Evolutionary conservation across 2,113 vertebrate genomes (phyloP).

Genomic region (Choloepus hoffmanni): DNA sequence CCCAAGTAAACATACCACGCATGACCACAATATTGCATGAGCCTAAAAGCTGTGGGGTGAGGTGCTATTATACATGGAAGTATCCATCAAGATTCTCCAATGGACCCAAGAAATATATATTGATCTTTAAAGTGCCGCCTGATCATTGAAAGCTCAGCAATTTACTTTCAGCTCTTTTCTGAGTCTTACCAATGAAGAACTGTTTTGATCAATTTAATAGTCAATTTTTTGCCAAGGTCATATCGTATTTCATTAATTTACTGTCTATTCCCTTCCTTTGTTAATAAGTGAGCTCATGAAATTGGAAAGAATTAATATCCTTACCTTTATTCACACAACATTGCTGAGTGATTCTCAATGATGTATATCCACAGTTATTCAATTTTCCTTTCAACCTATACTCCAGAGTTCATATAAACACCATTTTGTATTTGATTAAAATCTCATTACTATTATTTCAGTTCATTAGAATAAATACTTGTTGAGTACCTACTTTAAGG

Average conservation of each 20-base stretch:
- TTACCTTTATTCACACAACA: constrained; percentile 46
- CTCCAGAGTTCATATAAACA: constrained; percentile 18
- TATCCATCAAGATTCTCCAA: background rate
- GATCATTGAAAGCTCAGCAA: background rate
- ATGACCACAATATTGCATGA: background rate
- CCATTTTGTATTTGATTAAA: constrained; percentile 54
- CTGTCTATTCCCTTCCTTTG: constrained; percentile 57
- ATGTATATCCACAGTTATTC: constrained; percentile 25
- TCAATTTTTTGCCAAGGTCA: constrained; percentile 70
- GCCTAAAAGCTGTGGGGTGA: background rate
- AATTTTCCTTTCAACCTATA: constrained; percentile 46
- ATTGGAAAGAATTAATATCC: constrained; percentile 61
- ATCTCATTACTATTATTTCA: constrained; percentile 43
- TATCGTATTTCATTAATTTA: constrained; percentile 72
- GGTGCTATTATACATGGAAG: background rate
- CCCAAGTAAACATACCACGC: background rate
- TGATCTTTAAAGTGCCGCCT: background rate
- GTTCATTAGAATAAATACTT: constrained; percentile 34
- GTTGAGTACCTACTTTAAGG: constrained; percentile 6
- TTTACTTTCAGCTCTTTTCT: background rate
- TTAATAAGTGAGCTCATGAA: constrained; percentile 72
- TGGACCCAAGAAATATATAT: background rate
- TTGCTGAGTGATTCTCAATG: constrained; percentile 60
- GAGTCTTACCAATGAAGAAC: constrained; percentile 6
- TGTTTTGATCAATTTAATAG: constrained; percentile 68